Percentiles rank a stretch among this genome's conserved stretches.
These are phyloP conservation scores for Vollenhovia emeryi DNA, from an alignment of 1,140 invertebrate species.

Conservation along the genomic window DNA sequence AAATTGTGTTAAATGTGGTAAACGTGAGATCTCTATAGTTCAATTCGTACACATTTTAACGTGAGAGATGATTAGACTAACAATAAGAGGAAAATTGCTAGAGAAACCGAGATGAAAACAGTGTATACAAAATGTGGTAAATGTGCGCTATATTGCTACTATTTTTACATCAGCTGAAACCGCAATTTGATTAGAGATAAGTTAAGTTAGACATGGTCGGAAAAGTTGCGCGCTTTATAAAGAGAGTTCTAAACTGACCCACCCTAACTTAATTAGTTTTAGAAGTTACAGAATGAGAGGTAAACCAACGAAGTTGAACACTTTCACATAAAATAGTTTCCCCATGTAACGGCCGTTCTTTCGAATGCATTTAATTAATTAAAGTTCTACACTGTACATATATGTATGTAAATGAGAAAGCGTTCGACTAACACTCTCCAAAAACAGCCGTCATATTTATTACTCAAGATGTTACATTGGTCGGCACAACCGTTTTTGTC, in stretches of 20 bases:
- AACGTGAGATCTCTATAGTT: not conserved
- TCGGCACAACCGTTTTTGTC: not conserved
- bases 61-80: not conserved
- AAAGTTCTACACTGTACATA: not conserved
- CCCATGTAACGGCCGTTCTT: constrained; percentile 26
- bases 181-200: constrained; percentile 41
- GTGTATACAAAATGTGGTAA: not conserved
- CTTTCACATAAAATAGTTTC: constrained; percentile 30
- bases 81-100: not conserved
- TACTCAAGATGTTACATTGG: constrained; percentile 8
- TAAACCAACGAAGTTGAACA: constrained; percentile 28
- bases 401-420: not conserved
- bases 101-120: not conserved
- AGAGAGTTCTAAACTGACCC: constrained; percentile 49
- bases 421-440: not conserved
- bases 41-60: not conserved
- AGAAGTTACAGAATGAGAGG: constrained; percentile 43
- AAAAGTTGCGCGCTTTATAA: constrained; percentile 47
- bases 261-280: constrained; percentile 51
- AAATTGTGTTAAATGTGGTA: not conserved
- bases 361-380: constrained; percentile 39
- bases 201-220: constrained; percentile 24
- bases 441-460: not conserved
- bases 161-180: constrained; percentile 30
- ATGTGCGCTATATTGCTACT: not conserved